phyloP scores from a whole-genome alignment of 2,888 invertebrate species.

The Sipunculus nudus region DNA sequence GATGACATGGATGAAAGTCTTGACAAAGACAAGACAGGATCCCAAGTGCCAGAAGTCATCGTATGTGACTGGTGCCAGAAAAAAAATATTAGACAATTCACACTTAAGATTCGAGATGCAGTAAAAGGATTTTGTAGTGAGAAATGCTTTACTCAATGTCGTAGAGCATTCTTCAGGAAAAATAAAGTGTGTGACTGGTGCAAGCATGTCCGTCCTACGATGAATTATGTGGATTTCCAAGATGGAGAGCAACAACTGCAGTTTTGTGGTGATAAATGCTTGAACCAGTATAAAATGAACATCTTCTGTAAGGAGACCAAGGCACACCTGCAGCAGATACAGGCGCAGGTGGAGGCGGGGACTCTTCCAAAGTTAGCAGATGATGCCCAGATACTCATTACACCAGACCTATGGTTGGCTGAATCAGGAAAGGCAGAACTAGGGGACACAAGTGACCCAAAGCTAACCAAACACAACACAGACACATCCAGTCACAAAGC shows the following conservation, averaged over 20 bases:
- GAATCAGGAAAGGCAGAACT: too few relatives aligned
- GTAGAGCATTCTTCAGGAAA: conserved; percentile 88
- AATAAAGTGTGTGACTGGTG: conserved; percentile 94
- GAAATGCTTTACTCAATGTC: conserved; percentile 83
- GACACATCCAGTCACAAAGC: too few relatives aligned
- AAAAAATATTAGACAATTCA: conserved; percentile 59
- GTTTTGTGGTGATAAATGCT: conserved; percentile 88
- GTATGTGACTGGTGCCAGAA: conserved; percentile 68
- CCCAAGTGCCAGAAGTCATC: too few relatives aligned
- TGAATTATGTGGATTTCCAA: conserved; percentile 90
- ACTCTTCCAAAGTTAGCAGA: neutral
- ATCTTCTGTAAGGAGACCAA: conserved; percentile 94
- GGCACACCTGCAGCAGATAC: conserved; percentile 82
- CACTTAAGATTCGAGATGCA: conserved; percentile 52
- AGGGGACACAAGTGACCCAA: too few relatives aligned
- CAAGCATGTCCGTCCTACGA: conserved; percentile 86
- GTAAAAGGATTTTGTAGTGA: conserved; percentile 80
- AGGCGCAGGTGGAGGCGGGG: conserved; percentile 45
- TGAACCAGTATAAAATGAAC: conserved; percentile 97
- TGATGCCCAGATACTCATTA: conserved; percentile 72
- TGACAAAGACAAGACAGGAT: too few relatives aligned
- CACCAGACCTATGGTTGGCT: conserved; percentile 88
- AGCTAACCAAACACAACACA: too few relatives aligned
- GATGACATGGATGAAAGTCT: too few relatives aligned
- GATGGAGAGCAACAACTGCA: conserved; percentile 91